These are phyloP conservation scores for Eulithis testata DNA, from an alignment of 2,888 invertebrate genomes.

Conservation along the genomic window DNA sequence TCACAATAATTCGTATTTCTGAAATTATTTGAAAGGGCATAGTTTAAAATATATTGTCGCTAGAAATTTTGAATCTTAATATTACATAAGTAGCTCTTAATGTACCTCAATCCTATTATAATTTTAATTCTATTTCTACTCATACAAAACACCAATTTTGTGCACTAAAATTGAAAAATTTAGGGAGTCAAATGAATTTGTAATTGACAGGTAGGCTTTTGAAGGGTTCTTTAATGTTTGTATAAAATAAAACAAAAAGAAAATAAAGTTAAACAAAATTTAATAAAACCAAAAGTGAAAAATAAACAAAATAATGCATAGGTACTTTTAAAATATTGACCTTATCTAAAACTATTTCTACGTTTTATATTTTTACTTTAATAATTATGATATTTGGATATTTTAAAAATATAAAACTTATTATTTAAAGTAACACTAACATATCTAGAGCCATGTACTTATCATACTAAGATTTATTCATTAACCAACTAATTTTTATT, in stretches of 20 bases:
- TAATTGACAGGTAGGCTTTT: slow-evolving; percentile 80
- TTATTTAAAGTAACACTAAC: slow-evolving; percentile 6
- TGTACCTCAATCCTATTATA: background rate
- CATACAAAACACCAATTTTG: slow-evolving; percentile 52
- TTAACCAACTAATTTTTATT: no score
- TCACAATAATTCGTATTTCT: no score
- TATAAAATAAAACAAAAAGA: slow-evolving; percentile 47
- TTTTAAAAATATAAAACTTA: slow-evolving; percentile 50
- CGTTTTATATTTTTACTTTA: background rate
- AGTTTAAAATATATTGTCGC: no score
- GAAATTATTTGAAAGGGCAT: no score
- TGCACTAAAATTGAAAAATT: slow-evolving; percentile 80
- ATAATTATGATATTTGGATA: background rate
- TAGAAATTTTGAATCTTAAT: no score
- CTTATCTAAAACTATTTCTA: background rate
- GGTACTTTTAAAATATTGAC: no score
- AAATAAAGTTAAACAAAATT: slow-evolving; percentile 57
- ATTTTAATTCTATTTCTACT: slow-evolving; percentile 33
- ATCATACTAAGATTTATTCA: slow-evolving; percentile 34
- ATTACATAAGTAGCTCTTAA: no score
- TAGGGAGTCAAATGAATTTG: slow-evolving; percentile 77
- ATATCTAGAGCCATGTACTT: slow-evolving; percentile 54
- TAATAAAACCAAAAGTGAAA: slow-evolving; percentile 52
- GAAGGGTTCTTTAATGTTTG: slow-evolving; percentile 45
- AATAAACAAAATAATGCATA: slow-evolving; percentile 34